Conservation (phyloP, 1,140 invertebrate species). For the Drosophila baimaii region DNA sequence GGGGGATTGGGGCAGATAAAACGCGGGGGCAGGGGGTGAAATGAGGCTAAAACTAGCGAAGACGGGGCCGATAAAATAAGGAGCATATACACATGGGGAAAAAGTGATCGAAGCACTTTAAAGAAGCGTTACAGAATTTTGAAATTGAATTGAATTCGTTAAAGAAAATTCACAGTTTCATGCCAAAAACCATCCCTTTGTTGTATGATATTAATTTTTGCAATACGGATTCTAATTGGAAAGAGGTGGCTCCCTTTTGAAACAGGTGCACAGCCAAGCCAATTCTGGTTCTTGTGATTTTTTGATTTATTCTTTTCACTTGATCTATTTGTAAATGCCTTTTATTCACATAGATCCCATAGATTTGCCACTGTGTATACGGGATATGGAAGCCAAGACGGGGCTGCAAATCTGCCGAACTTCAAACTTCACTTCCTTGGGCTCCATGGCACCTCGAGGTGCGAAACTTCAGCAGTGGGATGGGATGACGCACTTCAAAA, state of each 20-base stretch:
- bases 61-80: not conserved
- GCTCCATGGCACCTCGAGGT: constrained; percentile 52
- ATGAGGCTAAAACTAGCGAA: constrained; percentile 6
- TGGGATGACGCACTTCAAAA: constrained; percentile 62
- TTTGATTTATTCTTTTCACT: not conserved
- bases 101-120: too few species aligned
- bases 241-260: too few species aligned
- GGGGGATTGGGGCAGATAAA: not conserved
- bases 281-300: not conserved
- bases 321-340: not conserved
- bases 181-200: too few species aligned
- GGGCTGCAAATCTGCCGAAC: constrained; percentile 14
- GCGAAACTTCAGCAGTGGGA: constrained; percentile 56
- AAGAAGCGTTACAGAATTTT: too few species aligned
- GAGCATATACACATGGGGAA: not conserved
- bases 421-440: constrained; percentile 37
- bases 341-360: too few species aligned
- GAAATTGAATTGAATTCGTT: too few species aligned
- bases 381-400: not conserved
- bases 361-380: not conserved
- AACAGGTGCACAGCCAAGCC: not conserved
- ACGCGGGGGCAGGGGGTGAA: not conserved
- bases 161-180: too few species aligned
- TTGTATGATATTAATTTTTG: too few species aligned
- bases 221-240: too few species aligned